Base-by-base conservation (phyloP, 2,797 vertebrate species). In the Amphiprion clarkii region DNA sequence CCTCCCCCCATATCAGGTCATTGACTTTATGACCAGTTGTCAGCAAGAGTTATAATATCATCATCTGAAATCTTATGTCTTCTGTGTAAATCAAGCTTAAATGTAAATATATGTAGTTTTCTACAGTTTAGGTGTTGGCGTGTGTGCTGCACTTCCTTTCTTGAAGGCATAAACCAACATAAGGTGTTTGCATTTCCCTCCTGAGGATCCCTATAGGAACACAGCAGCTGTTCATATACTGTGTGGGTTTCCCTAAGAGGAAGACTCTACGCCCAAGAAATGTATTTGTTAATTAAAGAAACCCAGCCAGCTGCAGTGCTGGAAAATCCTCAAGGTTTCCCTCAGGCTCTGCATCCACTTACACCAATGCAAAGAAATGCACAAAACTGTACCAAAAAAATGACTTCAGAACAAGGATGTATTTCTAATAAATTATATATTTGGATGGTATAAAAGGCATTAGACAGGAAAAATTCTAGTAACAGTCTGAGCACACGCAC, bases 351-450 rank as follows among this genome's bases (percentile, higher is more conserved):
- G 58, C 61, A 25, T 57, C 60, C 72, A 48, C 23, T n/a, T 49
- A 77, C n/a, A 33, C 5, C 12, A 8, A 33, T 31, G 27, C 40
- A 67, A 67, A 70, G 17, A 23, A 55, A 36, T 64, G 39, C 29
- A 46, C 5, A 51, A 13, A 71, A 53, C 40, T 48, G 54, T 14
- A 55, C 17, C 21, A 29, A 60, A 19, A 33, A 55, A 61, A n/a
- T 2, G 17, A 57, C 39, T 57, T 46, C 0, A 69, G 12, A 55
- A n/a, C 56, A 11, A 63, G 9, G 9, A 48, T 42, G n/a, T 2
- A 4, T 58, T 76, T 76, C 17, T 62, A 78, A 81, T 83, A 78
- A 84, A 87, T 78, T 74, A 77, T 74, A 87, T 87, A 80, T 74
- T 76, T 27, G 66, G 44, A 25, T 74, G 33, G 51, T 84, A 79